phyloP scores from a whole-genome alignment of 1,140 invertebrate species.

The Bombus superbus region DNA sequence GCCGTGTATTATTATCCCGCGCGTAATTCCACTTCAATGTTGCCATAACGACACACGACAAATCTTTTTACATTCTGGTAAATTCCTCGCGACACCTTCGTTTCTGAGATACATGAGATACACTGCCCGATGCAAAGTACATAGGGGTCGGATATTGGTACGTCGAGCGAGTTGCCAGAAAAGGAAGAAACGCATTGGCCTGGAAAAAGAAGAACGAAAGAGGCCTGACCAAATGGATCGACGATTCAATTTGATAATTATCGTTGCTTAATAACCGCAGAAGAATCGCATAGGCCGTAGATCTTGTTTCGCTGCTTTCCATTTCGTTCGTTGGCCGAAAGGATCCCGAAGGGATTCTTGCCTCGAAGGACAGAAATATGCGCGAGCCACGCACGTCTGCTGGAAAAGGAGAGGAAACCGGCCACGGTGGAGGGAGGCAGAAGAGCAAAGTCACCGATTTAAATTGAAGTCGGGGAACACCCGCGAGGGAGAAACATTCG shows the following conservation, averaged over 20 bases:
- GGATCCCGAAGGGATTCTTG: slow-evolving; percentile 44
- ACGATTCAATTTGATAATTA: slow-evolving; percentile 56
- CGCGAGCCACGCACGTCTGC: slow-evolving; percentile 7
- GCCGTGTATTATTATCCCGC: too few species aligned
- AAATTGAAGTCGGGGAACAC: slow-evolving; percentile 79
- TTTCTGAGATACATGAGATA: not conserved
- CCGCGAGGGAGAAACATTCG: slow-evolving; percentile 74
- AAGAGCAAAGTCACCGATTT: slow-evolving; percentile 81
- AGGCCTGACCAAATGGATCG: slow-evolving; percentile 66
- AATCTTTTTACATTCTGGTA: not conserved
- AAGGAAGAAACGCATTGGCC: not conserved
- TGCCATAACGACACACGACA: not conserved
- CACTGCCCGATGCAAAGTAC: not conserved
- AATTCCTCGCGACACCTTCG: not conserved
- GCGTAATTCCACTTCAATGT: not conserved
- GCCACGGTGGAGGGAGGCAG: slow-evolving; percentile 54
- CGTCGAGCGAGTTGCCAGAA: not conserved
- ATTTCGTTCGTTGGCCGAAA: slow-evolving; percentile 49
- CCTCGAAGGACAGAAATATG: slow-evolving; percentile 52
- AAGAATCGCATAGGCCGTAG: slow-evolving; percentile 55
- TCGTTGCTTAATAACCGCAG: slow-evolving; percentile 76
- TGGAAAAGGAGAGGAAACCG: slow-evolving; percentile 51
- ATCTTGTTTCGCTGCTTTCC: slow-evolving; percentile 57
- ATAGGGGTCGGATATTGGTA: not conserved
- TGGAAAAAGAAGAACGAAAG: slow-evolving; percentile 12